Base-by-base conservation (phyloP, 2,113 vertebrate species). In the Picathartes gymnocephalus region DNA sequence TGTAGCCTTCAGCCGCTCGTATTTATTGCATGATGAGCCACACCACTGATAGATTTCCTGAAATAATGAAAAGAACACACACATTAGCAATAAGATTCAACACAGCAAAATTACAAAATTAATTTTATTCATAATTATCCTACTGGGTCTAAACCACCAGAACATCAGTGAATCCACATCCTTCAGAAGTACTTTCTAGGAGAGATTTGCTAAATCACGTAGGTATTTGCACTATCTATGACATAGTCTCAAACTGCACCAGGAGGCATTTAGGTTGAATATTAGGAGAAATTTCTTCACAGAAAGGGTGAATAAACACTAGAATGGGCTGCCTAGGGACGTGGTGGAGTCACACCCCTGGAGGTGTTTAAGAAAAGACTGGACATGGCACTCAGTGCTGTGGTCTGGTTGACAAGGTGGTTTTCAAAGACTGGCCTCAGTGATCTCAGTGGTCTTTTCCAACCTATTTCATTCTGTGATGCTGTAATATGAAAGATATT, bases 41-140 rank as follows among this genome's bases (percentile, higher is more conserved):
- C 98, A 99, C 99, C 99, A 99, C 77, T 99, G 99, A 80, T 98
- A 99, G 92, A 99, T 99, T 39, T 96, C 97, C 99, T 99, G 69
- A 42, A 97, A 96, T 6, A 95, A 78, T 96, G 10, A 69, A 51
- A 73, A 68, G 23, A n/a, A 72, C 3, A 78, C 33, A 85, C 13
- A 15, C 6, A 35, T 95, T 66, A 85, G 58, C 30, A 47, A 35
- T 11, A 73, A 50, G 27, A 93, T 53, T 84, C 57, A 88, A 86
- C 25, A 35, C 1, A 71, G 10, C 6, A 82, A 73, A 60, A 71
- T n/a, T 7, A 80, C 15, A 2, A 53, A 53, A 82, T 35, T 33
- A 28, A 25, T 39, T 72, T 86, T 45, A 62, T 68, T 81, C 84
- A 22, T 54, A 37, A 64, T 51, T 74, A 81, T 35, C 12, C 42